Evolutionary conservation across 2,888 invertebrate genomes (phyloP).

Genomic region (Drosophila flavopinicola): DNA sequence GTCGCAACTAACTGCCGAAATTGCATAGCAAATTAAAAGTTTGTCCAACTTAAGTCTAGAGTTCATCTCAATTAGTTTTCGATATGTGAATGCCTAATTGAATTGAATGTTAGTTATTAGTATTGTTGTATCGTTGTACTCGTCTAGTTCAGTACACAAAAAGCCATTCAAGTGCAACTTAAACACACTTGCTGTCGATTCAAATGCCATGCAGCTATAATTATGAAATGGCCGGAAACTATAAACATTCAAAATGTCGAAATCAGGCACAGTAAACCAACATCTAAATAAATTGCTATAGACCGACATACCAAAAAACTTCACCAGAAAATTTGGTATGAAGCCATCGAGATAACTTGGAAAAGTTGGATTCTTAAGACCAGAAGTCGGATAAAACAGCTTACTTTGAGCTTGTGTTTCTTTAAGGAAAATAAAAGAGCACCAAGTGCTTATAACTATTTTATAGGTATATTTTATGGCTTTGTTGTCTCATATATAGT

Average conservation of each 20-base stretch:
- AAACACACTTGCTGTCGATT: slow-evolving; percentile 6
- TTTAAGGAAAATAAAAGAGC: too few relatives aligned
- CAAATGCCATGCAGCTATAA: not conserved
- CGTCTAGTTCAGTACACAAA: not conserved
- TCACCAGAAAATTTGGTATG: too few relatives aligned
- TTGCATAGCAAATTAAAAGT: slow-evolving; percentile 39
- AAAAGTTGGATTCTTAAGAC: too few relatives aligned
- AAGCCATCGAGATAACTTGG: too few relatives aligned
- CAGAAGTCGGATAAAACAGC: too few relatives aligned
- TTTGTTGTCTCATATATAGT: too few relatives aligned
- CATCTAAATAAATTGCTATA: too few relatives aligned
- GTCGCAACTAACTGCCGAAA: not conserved
- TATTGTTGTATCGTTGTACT: not conserved
- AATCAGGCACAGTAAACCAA: too few relatives aligned
- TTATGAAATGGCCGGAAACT: not conserved
- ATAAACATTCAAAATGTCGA: not conserved
- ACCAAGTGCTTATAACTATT: too few relatives aligned
- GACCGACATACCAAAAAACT: too few relatives aligned
- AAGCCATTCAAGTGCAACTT: not conserved
- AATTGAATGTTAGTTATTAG: slow-evolving; percentile 8
- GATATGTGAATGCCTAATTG: slow-evolving; percentile 30
- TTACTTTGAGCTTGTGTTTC: too few relatives aligned
- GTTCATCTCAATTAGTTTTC: slow-evolving; percentile 36
- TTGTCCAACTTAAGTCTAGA: slow-evolving; percentile 5
- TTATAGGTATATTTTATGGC: too few relatives aligned